Evolutionary conservation across 2,888 invertebrate species (phyloP).

Genomic region (Microplitis manilae): DNA sequence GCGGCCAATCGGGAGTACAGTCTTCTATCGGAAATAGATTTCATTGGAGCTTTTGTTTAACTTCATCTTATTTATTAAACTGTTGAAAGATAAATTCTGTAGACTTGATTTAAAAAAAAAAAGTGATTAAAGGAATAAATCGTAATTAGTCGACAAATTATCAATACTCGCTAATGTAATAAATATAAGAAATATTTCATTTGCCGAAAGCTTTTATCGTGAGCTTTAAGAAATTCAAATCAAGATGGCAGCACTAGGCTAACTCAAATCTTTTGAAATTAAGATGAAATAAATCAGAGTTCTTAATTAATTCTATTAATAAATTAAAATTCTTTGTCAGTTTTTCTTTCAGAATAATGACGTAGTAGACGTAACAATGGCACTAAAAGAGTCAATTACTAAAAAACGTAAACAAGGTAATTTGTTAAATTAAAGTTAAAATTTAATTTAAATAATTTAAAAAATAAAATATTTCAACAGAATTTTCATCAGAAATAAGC

Average conservation of each 20-base stretch:
- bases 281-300: too few relatives aligned
- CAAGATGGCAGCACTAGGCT: constrained; percentile 49
- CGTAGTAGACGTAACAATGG: constrained; percentile 60
- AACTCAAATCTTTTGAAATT: background rate
- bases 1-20: constrained; percentile 56
- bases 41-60: constrained; percentile 60
- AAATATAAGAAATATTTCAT: background rate
- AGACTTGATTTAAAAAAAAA: background rate
- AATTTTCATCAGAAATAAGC: constrained; percentile 60
- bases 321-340: background rate
- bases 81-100: background rate
- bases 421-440: background rate
- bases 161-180: constrained; percentile 44
- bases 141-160: constrained; percentile 58
- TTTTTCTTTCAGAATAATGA: constrained; percentile 60
- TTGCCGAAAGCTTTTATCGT: background rate
- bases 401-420: constrained; percentile 63
- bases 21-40: constrained; percentile 64
- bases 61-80: constrained; percentile 52
- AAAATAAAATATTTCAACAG: constrained; percentile 36
- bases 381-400: constrained; percentile 58
- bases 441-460: constrained; percentile 4
- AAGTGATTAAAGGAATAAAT: background rate
- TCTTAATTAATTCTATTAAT: too few relatives aligned
- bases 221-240: constrained; percentile 18